Evolutionary conservation across 2,888 invertebrate genomes (phyloP).

Genomic region (Spisula solida): DNA sequence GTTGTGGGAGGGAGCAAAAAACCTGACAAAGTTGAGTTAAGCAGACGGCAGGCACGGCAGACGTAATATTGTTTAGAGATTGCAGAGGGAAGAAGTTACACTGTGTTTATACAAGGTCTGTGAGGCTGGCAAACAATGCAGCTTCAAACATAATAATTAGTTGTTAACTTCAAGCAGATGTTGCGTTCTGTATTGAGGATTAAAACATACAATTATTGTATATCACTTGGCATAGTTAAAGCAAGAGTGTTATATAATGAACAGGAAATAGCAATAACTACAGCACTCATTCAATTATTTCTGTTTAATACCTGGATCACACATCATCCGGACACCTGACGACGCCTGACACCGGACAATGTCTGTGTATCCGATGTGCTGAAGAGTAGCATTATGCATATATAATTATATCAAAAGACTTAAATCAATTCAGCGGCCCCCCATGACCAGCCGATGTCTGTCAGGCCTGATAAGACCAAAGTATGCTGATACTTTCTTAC

Average conservation of each 20-base stretch:
- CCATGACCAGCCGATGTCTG: too few relatives aligned
- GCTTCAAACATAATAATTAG: conserved; percentile 47
- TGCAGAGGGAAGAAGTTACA: conserved; percentile 42
- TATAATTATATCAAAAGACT: too few relatives aligned
- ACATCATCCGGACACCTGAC: too few relatives aligned
- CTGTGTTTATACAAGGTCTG: conserved; percentile 47
- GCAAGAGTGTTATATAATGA: conserved; percentile 23
- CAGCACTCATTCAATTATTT: too few relatives aligned
- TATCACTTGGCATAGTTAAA: conserved; percentile 24
- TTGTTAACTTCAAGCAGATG: conserved; percentile 46
- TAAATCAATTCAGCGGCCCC: too few relatives aligned
- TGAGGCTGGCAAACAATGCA: conserved; percentile 42
- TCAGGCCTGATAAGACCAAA: too few relatives aligned
- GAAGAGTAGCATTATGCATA: too few relatives aligned
- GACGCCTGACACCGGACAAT: too few relatives aligned
- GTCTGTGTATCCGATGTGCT: too few relatives aligned
- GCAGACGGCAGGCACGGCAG: conserved; percentile 23
- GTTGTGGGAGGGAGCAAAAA: background rate
- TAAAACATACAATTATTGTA: conserved; percentile 21
- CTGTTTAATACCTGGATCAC: too few relatives aligned
- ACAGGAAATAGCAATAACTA: background rate
- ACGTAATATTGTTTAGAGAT: conserved; percentile 33
- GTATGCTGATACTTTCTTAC: too few relatives aligned
- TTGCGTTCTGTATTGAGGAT: conserved; percentile 2
- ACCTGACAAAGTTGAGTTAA: background rate